phyloP scores from a whole-genome alignment of 2,888 invertebrate species.

The Netelia virgata region DNA sequence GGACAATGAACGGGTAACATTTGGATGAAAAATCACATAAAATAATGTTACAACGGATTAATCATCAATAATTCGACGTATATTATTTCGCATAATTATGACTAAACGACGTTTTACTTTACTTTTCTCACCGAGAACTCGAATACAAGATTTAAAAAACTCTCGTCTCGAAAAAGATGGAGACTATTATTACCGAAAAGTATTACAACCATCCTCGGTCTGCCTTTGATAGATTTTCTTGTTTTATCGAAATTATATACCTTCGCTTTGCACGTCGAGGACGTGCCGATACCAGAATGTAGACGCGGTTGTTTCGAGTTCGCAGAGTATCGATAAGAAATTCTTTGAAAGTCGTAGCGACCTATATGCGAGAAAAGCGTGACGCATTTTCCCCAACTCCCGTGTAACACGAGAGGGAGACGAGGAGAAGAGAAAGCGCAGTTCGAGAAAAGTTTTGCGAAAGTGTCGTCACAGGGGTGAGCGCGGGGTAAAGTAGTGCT shows the following conservation, averaged over 20 bases:
- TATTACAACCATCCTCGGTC: too few species aligned
- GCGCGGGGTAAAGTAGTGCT: slow-evolving; percentile 46
- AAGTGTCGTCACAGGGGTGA: slow-evolving; percentile 54
- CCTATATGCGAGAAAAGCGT: slow-evolving; percentile 42
- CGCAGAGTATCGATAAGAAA: slow-evolving; percentile 28
- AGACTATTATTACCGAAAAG: too few species aligned
- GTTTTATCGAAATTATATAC: background rate
- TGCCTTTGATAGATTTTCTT: background rate
- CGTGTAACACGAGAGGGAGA: slow-evolving; percentile 28
- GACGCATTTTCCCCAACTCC: slow-evolving; percentile 50
- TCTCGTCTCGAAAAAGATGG: too few species aligned
- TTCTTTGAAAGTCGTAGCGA: slow-evolving; percentile 33
- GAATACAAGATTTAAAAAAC: too few species aligned
- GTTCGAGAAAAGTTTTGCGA: slow-evolving; percentile 43
- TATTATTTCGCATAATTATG: background rate
- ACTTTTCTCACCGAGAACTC: too few species aligned
- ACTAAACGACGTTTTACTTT: too few species aligned
- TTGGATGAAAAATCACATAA: background rate
- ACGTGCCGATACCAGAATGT: slow-evolving; percentile 27
- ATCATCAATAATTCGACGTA: background rate
- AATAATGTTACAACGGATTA: background rate
- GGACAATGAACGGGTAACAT: too few species aligned
- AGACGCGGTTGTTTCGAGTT: slow-evolving; percentile 13
- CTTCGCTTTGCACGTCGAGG: slow-evolving; percentile 1
- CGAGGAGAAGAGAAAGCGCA: slow-evolving; percentile 3